Base-by-base conservation (phyloP, 2,888 invertebrate species). In the Zele albiditarsus region DNA sequence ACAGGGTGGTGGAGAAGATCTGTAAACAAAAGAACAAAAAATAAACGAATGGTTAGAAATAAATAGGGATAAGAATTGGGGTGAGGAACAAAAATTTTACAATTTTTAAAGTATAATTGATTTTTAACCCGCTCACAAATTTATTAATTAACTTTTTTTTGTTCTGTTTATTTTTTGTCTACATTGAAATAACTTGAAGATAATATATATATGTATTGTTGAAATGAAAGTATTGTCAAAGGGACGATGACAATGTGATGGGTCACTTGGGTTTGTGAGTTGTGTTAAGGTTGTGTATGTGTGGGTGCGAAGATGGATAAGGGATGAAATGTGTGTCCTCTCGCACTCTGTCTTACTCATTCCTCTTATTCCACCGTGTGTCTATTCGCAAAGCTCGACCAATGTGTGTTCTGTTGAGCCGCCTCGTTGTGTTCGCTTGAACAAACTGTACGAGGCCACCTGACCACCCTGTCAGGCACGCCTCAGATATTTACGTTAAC, bases 401-500 rank as follows among this genome's bases (percentile, higher is more conserved):
- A 68, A 63, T 81, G 83, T 83, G 80, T 81, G 77, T 77, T 81
- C 78, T 78, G 74, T 69, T 80, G 81, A 83, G 81, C 82, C 81
- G 76, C 76, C 77, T 79, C 78, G 81, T 81, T 53, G 20, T 53
- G 16, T 53, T 82, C 81, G 81, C 82, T 81, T 83, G 81, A 82
- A 81, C 79, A 83, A 83, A 83, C 83, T 80, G 70, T 72, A 78
- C 80, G 81, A 82, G 83, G 81, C 81, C 81, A 80, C 75, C 82
- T 82, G 83, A 81, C 83, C 82, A 80, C 80, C 81, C 82, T 82
- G 82, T 82, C 81, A 79, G 80, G 81, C 80, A 81, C 81, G 83
- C 80, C 73, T 79, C 81, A 80, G 72, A 81, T 82, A 78, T 79
- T 78, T 77, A 63, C 75, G 63, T 53, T 71, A 25, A 74, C 66